Evolutionary conservation across 1,140 invertebrate genomes (phyloP), one percentile per base, ranked within the genome.

Genomic region (Camponotus vicinus): DNA sequence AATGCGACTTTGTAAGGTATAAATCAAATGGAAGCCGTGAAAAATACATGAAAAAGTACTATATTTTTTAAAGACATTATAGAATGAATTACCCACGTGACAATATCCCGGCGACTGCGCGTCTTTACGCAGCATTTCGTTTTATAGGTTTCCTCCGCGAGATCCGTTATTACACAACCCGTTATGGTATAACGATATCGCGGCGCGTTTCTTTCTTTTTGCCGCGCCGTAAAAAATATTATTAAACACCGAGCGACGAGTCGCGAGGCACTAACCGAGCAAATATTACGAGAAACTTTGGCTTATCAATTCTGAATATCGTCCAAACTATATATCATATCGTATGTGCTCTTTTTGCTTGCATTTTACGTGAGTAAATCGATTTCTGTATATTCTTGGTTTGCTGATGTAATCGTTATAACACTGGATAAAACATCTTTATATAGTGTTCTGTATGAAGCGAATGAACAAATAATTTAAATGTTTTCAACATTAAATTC

Each of bases 51-150:
- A 71, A 87, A 57, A 80, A 73, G n/a, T 49, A 3, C 52, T 37
- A 34, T 75, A 69, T 52, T 55, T 49, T 86, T 82, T 45, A 82
- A 27, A 79, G 49, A 66, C 27, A 21, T 64, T 45, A 73, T 32
- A n/a, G 49, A 70, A 82, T 78, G 57, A 82, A 83, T 88, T 86
- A 88, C 40, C 69, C 37, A 70, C 57, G 57, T 75, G 45, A 55
- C 88, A 79, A 69, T 75, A 78, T 87, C 49, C 57, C 64, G 80
- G 63, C 5, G 61, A 69, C 70, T 40, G 18, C 55, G 45, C 55
- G 57, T 86, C 82, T 89, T 88, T 82, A 86, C 52, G 82, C 61
- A 42, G 71, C 42, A 86, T 76, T 88, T 86, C 45, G 67, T 80
- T 89, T 88, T 86, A 89, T 45, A 27, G 64, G 40, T 64, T 63